Evolutionary conservation across 2,888 invertebrate species (phyloP).

Genomic region (Drepana falcataria): DNA sequence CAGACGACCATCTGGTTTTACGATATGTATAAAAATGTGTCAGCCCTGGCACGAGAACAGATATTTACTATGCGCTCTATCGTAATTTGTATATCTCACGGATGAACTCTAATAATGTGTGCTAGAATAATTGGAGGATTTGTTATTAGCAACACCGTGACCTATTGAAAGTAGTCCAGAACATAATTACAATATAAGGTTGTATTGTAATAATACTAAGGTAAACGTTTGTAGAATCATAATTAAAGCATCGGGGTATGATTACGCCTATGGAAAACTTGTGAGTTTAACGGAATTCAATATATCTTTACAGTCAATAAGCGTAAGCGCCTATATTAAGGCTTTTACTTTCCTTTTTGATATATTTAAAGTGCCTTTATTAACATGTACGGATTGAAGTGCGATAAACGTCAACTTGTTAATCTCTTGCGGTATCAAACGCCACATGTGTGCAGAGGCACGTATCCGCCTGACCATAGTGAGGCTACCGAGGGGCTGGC

Average conservation of each 20-base stretch:
- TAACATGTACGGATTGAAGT: background rate
- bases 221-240: background rate
- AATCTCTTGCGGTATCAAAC: conserved; percentile 44
- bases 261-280: too few relatives aligned
- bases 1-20: conserved; percentile 65
- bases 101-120: background rate
- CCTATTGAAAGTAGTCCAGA: background rate
- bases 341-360: background rate
- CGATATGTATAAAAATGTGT: conserved; percentile 57
- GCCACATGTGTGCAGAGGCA: conserved; percentile 42
- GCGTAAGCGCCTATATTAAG: too few relatives aligned
- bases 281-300: too few relatives aligned
- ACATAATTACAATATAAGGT: background rate
- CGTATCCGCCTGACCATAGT: conserved; percentile 53
- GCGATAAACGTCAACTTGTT: conserved; percentile 28
- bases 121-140: conserved; percentile 1
- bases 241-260: background rate
- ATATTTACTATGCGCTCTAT: background rate
- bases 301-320: too few relatives aligned
- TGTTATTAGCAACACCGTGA: background rate
- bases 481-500: conserved; percentile 52
- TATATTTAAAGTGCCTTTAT: background rate
- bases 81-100: background rate
- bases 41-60: conserved; percentile 30
- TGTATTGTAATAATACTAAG: background rate